Evolutionary conservation across 2,797 vertebrate species (phyloP).

Genomic region (Pampus argenteus): DNA sequence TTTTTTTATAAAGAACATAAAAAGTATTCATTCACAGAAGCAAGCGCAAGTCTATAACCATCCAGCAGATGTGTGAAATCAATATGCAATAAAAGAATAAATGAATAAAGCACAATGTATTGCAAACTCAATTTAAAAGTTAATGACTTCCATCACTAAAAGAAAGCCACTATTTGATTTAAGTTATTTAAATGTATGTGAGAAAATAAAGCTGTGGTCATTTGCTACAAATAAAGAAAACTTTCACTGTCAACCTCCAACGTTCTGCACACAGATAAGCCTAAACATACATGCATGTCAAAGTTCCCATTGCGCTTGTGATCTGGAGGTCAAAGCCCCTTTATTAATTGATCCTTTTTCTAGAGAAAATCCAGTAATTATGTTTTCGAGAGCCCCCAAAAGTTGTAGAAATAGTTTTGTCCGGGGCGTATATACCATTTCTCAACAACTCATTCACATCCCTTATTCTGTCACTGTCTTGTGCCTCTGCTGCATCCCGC

Average conservation of each 20-base stretch:
- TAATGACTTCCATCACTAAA: conserved; percentile 24
- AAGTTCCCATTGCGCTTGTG: too few relatives aligned
- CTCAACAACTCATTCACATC: not conserved
- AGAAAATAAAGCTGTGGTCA: conserved; percentile 31
- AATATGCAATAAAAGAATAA: conserved; percentile 62
- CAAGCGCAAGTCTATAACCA: not conserved
- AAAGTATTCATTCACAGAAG: conserved; percentile 19
- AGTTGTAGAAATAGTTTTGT: not conserved
- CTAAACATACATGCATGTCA: not conserved
- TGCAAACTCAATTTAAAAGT: conserved; percentile 45
- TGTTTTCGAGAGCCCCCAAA: not conserved
- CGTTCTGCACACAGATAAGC: not conserved
- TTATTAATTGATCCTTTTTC: not conserved
- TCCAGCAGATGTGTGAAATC: conserved; percentile 33
- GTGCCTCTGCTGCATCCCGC: conserved; percentile 5
- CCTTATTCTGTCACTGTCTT: not conserved
- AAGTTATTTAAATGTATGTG: conserved; percentile 64
- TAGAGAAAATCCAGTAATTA: not conserved
- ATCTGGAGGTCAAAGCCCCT: not conserved
- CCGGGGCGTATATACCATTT: not conserved
- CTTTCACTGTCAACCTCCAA: not conserved
- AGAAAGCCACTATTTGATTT: conserved; percentile 34
- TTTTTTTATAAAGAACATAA: conserved; percentile 28
- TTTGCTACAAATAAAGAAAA: conserved; percentile 28
- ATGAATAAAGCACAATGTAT: conserved; percentile 25